These are phyloP conservation scores for Typhlichthys subterraneus DNA, from an alignment of 2,797 vertebrate genomes.

Conservation along the genomic window DNA sequence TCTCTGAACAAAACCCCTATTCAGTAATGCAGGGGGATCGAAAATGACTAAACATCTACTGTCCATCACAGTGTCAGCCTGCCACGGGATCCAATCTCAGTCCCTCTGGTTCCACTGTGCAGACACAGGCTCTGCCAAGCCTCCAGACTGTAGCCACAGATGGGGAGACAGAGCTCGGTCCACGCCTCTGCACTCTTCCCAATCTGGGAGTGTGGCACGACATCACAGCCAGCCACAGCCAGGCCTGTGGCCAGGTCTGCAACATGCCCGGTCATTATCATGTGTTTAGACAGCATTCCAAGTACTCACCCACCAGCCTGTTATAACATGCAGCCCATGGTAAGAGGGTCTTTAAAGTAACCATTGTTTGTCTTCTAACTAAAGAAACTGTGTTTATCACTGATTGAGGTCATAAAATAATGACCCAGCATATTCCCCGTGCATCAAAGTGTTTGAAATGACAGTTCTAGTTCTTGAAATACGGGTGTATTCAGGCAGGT, in stretches of 20 bases:
- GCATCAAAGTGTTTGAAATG: too few relatives aligned
- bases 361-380: background rate
- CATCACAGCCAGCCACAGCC: constrained; percentile 55
- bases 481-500: too few relatives aligned
- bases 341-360: constrained; percentile 31
- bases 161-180: constrained; percentile 53
- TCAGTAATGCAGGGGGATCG: too few relatives aligned
- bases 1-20: too few relatives aligned
- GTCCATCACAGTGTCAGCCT: constrained; percentile 45
- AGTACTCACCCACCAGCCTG: constrained; percentile 60
- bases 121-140: constrained; percentile 52
- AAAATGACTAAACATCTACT: too few relatives aligned
- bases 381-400: background rate
- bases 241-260: constrained; percentile 59
- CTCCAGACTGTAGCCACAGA: constrained; percentile 63
- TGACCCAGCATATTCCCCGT: background rate
- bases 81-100: constrained; percentile 13
- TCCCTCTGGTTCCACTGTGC: constrained; percentile 10
- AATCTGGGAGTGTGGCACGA: constrained; percentile 62
- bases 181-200: constrained; percentile 66
- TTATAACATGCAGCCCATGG: constrained; percentile 32
- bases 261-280: constrained; percentile 54
- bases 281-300: constrained; percentile 60
- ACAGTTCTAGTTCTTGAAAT: too few relatives aligned
- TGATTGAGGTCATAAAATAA: background rate